Evolutionary conservation across 2,797 vertebrate species (phyloP).

Genomic region (Sciurus carolinensis): DNA sequence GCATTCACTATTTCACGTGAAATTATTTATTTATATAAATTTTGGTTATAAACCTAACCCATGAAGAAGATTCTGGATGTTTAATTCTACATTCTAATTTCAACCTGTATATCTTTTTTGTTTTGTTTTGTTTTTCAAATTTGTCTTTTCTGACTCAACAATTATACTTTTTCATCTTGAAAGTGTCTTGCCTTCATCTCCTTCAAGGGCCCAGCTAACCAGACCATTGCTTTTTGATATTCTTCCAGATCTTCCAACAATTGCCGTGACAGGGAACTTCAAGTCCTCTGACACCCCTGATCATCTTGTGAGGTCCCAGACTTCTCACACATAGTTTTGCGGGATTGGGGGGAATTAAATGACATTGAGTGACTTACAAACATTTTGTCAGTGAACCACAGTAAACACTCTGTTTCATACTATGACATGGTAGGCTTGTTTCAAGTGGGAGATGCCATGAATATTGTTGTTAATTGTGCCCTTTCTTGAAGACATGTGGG

Average conservation of each 20-base stretch:
- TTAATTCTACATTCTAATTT: slow-evolving; percentile 17
- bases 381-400: not conserved
- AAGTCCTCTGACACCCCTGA: not conserved
- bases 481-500: slow-evolving; percentile 92
- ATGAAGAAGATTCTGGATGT: slow-evolving; percentile 18
- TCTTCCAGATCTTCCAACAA: not conserved
- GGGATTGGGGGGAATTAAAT: not conserved
- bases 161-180: not conserved
- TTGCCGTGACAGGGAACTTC: not conserved
- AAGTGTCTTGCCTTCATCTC: not conserved
- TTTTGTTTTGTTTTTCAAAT: not conserved
- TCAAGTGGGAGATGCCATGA: slow-evolving; percentile 90
- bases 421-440: slow-evolving; percentile 81
- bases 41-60: slow-evolving; percentile 26
- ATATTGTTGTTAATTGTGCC: slow-evolving; percentile 90
- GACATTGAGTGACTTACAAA: slow-evolving; percentile 10
- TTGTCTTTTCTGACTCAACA: not conserved
- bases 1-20: slow-evolving; percentile 90
- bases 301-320: not conserved
- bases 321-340: not conserved
- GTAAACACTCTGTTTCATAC: not conserved
- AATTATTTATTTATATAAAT: slow-evolving; percentile 9
- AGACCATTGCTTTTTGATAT: not conserved
- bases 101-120: not conserved
- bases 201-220: not conserved